Evolutionary conservation across 2,888 invertebrate genomes (phyloP), one percentile per base, ranked within the genome.

Genomic region (Rhingia rostrata): DNA sequence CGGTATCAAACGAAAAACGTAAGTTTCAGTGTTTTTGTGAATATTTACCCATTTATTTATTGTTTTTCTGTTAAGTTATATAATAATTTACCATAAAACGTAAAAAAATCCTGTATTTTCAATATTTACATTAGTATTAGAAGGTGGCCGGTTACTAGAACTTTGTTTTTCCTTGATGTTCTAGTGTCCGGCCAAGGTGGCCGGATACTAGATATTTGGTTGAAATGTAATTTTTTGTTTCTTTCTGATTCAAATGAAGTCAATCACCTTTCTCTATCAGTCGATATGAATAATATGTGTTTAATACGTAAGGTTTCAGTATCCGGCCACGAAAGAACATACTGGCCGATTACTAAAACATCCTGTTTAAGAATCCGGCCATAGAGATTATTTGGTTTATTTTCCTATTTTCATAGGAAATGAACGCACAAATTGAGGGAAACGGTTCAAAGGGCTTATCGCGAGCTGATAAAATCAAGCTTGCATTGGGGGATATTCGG

Each of bases 171-270:
- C 3, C 22, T 49, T 7, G 49, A 22, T 7, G 22, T 22, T 22
- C 22, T 22, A 22, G 22, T 22, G 45, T 43, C 12, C 2, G 14
- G 22, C 22, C 47, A 22, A 6, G 14, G 22, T 49, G 47, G 22
- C 47, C 14, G 47, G 47, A 22, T 7, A 49, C 51, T 51, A 51
- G 53, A 53, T 53, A n/a, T n/a, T n/a, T n/a, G n/a, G 54, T 14
- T 37, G 37, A 54, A 35, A 54, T 54, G 35, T 7, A 37, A 54
- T 35, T 54, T 35, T n/a, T 53, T 53, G 53, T 53, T 33, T 35
- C n/a, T 51, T 51, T 51, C 10, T 32, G 51, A 6, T 35, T 53
- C 12, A 53, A 53, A 35, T n/a, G 33, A 35, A 53, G n/a, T 4
- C 6, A 53, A 10, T 2, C 12, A n/a, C 12, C 6, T 33, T 53